These are phyloP conservation scores for Calliphora vomitoria DNA, from an alignment of 2,888 invertebrate genomes.

Conservation along the genomic window DNA sequence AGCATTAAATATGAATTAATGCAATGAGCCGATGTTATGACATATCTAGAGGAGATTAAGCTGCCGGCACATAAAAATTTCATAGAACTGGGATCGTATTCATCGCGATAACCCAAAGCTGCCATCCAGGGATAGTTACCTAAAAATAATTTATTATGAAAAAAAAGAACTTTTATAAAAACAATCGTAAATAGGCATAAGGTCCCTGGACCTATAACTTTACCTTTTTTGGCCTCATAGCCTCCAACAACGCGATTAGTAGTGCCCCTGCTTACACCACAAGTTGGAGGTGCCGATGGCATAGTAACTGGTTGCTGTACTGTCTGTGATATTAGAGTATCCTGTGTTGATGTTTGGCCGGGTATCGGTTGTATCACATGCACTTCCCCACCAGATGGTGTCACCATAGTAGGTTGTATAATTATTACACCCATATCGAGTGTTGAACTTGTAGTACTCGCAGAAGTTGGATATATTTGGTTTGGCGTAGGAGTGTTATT, in stretches of 20 bases:
- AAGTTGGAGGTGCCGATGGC: conserved; percentile 77
- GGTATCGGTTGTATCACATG: conserved; percentile 17
- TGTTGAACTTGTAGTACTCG: neutral
- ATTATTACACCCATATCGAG: neutral
- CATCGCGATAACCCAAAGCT: conserved; percentile 88
- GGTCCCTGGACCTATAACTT: no score
- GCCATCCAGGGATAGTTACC: conserved; percentile 94
- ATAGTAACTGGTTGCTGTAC: neutral
- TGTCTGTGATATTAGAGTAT: neutral
- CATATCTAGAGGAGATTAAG: conserved; percentile 88
- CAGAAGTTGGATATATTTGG: neutral
- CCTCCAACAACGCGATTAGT: conserved; percentile 87
- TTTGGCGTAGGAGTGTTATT: neutral
- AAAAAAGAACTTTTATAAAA: no score
- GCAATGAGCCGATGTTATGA: conserved; percentile 89
- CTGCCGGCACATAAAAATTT: conserved; percentile 91
- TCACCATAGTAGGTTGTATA: conserved; percentile 26
- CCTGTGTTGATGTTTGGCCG: neutral
- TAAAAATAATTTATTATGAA: conserved; percentile 6
- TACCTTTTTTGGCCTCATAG: conserved; percentile 79
- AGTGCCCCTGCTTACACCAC: conserved; percentile 85
- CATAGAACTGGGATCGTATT: conserved; percentile 82
- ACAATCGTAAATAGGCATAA: no score
- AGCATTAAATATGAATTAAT: conserved; percentile 83
- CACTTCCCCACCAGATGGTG: neutral